Conservation (phyloP, 2,797 vertebrate genomes). For the Lycodopsis pacificus region DNA sequence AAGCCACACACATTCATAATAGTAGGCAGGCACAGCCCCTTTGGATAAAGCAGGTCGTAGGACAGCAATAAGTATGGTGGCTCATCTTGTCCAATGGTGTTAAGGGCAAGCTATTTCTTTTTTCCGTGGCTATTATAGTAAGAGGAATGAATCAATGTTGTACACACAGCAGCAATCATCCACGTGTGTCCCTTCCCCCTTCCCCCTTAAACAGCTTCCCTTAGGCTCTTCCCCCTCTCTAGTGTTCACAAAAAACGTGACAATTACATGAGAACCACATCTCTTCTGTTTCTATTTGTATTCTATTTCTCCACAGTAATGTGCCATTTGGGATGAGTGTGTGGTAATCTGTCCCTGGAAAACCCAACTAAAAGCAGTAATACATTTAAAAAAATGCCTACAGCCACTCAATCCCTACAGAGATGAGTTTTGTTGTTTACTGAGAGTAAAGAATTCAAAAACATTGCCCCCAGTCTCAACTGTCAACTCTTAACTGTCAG, state of each 20-base stretch:
- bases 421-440: conserved; percentile 17
- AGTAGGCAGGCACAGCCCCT: conserved; percentile 13
- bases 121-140: conserved; percentile 28
- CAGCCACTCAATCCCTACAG: conserved; percentile 4
- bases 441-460: conserved; percentile 2
- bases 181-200: conserved; percentile 31
- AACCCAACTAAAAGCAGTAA: conserved; percentile 11
- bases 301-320: conserved; percentile 41
- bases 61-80: conserved; percentile 20
- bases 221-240: conserved; percentile 16
- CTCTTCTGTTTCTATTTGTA: conserved; percentile 9
- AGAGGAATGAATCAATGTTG: conserved; percentile 26
- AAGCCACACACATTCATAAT: not conserved
- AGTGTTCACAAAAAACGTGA: conserved; percentile 35
- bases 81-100: conserved; percentile 34
- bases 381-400: conserved; percentile 4
- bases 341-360: conserved; percentile 26
- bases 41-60: conserved; percentile 32
- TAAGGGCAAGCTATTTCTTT: conserved; percentile 50
- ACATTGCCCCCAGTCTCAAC: not conserved
- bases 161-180: conserved; percentile 38
- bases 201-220: conserved; percentile 35
- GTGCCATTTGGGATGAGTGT: conserved; percentile 22
- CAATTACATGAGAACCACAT: conserved; percentile 58
- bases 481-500: not conserved